phyloP scores from a whole-genome alignment of 2,888 invertebrate genomes.

The Thumatha senex region DNA sequence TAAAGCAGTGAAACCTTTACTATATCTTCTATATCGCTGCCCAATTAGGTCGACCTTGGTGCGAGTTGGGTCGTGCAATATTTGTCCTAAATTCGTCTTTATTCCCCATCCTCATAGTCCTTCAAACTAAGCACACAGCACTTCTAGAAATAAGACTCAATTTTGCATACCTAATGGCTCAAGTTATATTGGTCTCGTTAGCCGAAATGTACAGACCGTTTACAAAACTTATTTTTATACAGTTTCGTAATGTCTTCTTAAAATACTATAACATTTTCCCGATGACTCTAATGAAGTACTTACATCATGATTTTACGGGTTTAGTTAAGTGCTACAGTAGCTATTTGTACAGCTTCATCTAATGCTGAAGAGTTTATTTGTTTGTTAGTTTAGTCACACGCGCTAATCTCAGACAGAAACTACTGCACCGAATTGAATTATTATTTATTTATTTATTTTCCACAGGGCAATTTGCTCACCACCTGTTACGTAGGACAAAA shows the following conservation, averaged over 20 bases:
- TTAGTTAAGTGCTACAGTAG: too few relatives aligned
- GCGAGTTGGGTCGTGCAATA: slow-evolving; percentile 46
- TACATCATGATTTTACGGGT: slow-evolving; percentile 17
- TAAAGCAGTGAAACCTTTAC: too few relatives aligned
- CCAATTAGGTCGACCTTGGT: slow-evolving; percentile 52
- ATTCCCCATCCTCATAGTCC: slow-evolving; percentile 37
- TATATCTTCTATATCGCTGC: slow-evolving; percentile 31
- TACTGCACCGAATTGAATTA: too few relatives aligned
- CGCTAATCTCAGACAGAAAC: too few relatives aligned
- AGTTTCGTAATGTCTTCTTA: slow-evolving; percentile 38
- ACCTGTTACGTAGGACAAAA: too few relatives aligned
- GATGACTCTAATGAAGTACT: slow-evolving; percentile 3
- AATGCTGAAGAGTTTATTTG: too few relatives aligned
- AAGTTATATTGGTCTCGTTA: slow-evolving; percentile 21
- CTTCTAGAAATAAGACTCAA: slow-evolving; percentile 20
- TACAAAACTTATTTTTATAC: slow-evolving; percentile 36
- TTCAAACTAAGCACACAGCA: slow-evolving; percentile 9
- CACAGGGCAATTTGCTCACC: too few relatives aligned
- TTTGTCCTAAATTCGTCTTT: slow-evolving; percentile 47
- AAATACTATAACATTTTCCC: slow-evolving; percentile 18
- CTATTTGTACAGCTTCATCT: too few relatives aligned
- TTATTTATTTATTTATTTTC: too few relatives aligned
- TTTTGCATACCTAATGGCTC: slow-evolving; percentile 8
- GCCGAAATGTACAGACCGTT: slow-evolving; percentile 23
- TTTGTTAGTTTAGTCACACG: too few relatives aligned